Evolutionary conservation across 2,888 invertebrate genomes (phyloP).

Genomic region (Piscicola geometra): DNA sequence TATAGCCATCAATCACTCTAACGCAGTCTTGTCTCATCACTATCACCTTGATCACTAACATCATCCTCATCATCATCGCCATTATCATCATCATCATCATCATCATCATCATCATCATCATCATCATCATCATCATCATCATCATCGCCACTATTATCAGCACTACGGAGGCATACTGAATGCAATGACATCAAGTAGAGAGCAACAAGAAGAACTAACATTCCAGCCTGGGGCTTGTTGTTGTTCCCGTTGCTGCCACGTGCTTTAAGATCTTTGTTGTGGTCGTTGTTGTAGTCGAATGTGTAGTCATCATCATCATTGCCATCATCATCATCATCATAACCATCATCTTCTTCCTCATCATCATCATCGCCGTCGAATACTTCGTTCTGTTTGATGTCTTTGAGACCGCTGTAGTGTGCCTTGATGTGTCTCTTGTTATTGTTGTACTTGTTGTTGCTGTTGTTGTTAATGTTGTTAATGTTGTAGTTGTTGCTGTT

Average conservation of each 20-base stretch:
- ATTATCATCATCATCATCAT: conserved; percentile 34
- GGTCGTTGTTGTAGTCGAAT: too few relatives aligned
- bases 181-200: too few relatives aligned
- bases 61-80: conserved; percentile 29
- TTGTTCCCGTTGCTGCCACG: too few relatives aligned
- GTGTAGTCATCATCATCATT: conserved; percentile 12
- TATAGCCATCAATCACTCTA: too few relatives aligned
- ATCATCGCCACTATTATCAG: conserved; percentile 24
- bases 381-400: neutral
- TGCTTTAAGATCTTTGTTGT: too few relatives aligned
- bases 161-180: too few relatives aligned
- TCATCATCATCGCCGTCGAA: neutral
- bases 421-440: neutral
- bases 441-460: conserved; percentile 10
- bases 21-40: too few relatives aligned
- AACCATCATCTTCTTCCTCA: neutral
- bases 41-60: neutral
- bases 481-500: neutral
- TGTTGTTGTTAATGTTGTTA: conserved; percentile 8
- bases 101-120: conserved; percentile 36
- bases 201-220: too few relatives aligned
- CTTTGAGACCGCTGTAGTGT: neutral
- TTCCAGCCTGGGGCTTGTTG: too few relatives aligned
- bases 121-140: conserved; percentile 36
- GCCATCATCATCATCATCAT: neutral